These are phyloP conservation scores for Catocala fraxini DNA, from an alignment of 2,888 invertebrate species.

Conservation along the genomic window DNA sequence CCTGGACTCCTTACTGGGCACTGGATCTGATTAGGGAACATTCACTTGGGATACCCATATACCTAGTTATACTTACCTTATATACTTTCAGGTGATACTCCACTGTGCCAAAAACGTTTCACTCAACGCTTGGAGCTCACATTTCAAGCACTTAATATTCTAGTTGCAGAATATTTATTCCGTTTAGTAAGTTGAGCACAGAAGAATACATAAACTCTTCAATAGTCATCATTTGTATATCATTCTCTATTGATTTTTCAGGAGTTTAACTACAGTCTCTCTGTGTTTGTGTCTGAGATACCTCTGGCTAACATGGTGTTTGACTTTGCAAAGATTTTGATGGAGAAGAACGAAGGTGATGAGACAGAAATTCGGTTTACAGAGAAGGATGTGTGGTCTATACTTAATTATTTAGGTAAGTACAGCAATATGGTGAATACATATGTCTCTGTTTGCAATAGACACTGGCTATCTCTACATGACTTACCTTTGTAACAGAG, in stretches of 20 bases:
- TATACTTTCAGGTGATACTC: constrained; percentile 65
- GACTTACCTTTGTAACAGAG: too few species aligned
- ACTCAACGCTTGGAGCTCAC: constrained; percentile 81
- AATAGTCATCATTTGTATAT: too few species aligned
- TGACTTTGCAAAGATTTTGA: constrained; percentile 71
- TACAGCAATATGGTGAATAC: background rate
- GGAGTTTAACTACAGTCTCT: constrained; percentile 87
- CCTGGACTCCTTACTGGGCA: too few species aligned
- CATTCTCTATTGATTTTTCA: constrained; percentile 53
- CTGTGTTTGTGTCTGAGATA: constrained; percentile 89
- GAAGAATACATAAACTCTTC: background rate
- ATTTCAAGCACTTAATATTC: constrained; percentile 88
- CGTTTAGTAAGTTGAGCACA: constrained; percentile 66
- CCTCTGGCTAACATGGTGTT: constrained; percentile 85
- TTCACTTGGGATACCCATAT: too few species aligned
- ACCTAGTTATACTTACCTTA: too few species aligned
- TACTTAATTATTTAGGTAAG: constrained; percentile 81
- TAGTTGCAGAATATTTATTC: constrained; percentile 88
- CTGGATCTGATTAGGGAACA: too few species aligned
- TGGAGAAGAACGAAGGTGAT: constrained; percentile 56
- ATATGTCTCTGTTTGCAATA: too few species aligned
- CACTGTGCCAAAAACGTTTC: constrained; percentile 73
- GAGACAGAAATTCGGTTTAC: constrained; percentile 66
- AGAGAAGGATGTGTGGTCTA: constrained; percentile 81
- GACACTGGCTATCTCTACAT: too few species aligned